Evolutionary conservation across 2,888 invertebrate species (phyloP), one percentile per base, ranked within the genome.

Genomic region (Apomyelois bistriatella): DNA sequence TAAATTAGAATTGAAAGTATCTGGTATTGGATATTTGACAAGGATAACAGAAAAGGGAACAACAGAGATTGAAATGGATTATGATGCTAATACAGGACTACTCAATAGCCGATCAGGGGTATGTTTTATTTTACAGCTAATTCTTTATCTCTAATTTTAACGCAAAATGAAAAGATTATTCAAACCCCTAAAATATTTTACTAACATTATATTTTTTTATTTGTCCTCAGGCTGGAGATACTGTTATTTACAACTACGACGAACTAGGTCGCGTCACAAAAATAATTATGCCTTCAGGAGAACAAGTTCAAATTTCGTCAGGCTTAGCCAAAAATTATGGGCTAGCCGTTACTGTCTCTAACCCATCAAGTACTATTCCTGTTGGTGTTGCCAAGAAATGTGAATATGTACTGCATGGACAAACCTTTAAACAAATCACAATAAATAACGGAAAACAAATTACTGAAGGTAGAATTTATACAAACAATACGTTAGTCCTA

Each of bases 171-270:
- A 22, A 22, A 22, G 22, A 3, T 22, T 3, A 22, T 22, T 22
- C 22, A 22, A 22, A 22, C 3, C 5, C 22, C 2, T 22, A 5
- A 22, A 22, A 32, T 16, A 32, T 37, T 7, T 54, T 47, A 36
- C 35, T 17, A 17, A 30, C 40, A 22, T 22, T 22, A 3, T 22
- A 22, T 22, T 22, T 22, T 22, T 3, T 22, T 3, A 32, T 52
- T 51, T 59, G 66, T 62, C 84, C 87, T 50, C 72, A 94, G 94
- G 95, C 95, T 58, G 95, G 95, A 16, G 96, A 96, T 72, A 96
- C 97, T 0, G 97, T 95, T 62, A 95, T 97, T 65, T 98, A 98
- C 82, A 95, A 96, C 70, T 98, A 98, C 72, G 97, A 98, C 72
- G 94, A 94, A 79, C 92, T 97, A 58, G 98, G 98, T 1, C 92